Conservation (phyloP, 2,113 vertebrate species). For the Pachyramphus minor region DNA sequence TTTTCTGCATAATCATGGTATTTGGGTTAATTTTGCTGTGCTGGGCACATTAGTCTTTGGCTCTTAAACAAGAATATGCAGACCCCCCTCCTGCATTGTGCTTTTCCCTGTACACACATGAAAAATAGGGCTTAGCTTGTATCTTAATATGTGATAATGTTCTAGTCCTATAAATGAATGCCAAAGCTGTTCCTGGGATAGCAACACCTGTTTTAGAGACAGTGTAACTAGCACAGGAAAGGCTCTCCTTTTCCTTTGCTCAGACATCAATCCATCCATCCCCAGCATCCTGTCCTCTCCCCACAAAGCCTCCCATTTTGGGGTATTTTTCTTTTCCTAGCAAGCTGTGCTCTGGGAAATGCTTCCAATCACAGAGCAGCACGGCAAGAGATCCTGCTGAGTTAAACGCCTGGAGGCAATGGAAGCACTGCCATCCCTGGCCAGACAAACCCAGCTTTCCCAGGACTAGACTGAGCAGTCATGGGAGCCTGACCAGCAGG, state of each 20-base stretch:
- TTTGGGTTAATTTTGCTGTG: conserved; percentile 68
- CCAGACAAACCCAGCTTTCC: neutral
- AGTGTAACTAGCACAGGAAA: neutral
- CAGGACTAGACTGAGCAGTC: neutral
- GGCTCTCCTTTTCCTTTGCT: neutral
- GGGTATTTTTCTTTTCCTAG: neutral
- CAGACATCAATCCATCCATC: neutral
- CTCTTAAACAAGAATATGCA: neutral
- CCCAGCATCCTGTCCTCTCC: neutral
- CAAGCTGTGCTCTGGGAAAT: neutral
- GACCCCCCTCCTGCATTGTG: neutral
- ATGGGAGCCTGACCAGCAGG: neutral
- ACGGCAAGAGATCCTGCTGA: neutral
- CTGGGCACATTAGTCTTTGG: conserved; percentile 49
- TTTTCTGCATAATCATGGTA: conserved; percentile 68
- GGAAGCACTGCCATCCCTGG: neutral
- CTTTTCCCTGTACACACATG: neutral
- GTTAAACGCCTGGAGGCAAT: neutral
- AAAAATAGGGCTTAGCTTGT: conserved; percentile 1
- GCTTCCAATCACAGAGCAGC: neutral
- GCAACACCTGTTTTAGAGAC: neutral
- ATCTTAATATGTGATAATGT: neutral
- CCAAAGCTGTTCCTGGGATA: neutral
- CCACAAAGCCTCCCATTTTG: neutral
- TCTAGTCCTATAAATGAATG: neutral